These are phyloP conservation scores for Rallus limicola DNA, from an alignment of 2,113 vertebrate species.

Conservation along the genomic window DNA sequence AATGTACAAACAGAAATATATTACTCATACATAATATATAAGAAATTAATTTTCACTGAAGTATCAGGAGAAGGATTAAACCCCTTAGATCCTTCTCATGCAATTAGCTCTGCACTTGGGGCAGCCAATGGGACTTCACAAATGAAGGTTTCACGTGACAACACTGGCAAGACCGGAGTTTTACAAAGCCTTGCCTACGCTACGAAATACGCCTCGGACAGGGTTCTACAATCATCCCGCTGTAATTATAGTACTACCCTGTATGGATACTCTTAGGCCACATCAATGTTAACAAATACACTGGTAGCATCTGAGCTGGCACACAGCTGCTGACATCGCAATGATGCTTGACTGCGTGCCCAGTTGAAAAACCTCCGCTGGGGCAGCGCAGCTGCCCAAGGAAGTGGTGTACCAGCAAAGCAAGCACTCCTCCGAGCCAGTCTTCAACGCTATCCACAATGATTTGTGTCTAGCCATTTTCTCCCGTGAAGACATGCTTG, in stretches of 20 bases:
- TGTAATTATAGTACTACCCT: neutral
- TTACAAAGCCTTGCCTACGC: neutral
- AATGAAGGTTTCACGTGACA: neutral
- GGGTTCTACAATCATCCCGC: neutral
- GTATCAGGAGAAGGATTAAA: conserved; percentile 47
- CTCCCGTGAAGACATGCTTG: neutral
- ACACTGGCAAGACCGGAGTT: neutral
- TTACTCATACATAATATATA: conserved; percentile 70
- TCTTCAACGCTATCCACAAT: neutral
- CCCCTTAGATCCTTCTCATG: conserved; percentile 46
- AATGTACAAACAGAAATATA: conserved; percentile 63
- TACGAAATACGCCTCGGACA: neutral
- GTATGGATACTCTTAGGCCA: neutral
- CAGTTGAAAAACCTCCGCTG: neutral
- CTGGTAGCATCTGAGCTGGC: conserved; percentile 9
- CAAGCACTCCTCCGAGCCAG: neutral
- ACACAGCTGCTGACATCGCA: conserved; percentile 45
- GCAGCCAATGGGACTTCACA: conserved; percentile 43
- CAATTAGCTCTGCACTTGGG: conserved; percentile 47
- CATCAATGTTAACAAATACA: neutral
- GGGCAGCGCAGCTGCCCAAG: conserved; percentile 1
- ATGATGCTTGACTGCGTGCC: neutral
- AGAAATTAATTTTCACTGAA: conserved; percentile 68
- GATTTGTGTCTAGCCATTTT: neutral
- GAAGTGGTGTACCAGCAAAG: conserved; percentile 27